Conservation (phyloP, 2,888 invertebrate species). For the Ectemnius cavifrons region DNA sequence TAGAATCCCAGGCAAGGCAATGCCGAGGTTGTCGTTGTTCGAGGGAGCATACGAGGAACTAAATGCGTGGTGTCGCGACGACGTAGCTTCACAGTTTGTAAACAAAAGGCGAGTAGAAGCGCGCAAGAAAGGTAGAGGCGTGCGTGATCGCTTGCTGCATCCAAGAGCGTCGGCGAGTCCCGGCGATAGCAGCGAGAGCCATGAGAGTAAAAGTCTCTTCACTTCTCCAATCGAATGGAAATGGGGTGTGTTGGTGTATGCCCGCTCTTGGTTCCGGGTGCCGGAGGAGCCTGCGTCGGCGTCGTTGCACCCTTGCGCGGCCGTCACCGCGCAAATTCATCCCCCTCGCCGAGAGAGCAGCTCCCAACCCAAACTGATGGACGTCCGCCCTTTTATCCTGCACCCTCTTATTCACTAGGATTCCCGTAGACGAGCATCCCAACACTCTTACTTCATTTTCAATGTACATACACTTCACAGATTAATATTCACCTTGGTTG, state of each 20-base stretch:
- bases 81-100: neutral
- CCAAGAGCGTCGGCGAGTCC: neutral
- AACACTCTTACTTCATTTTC: slow-evolving; percentile 30
- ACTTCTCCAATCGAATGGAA: slow-evolving; percentile 67
- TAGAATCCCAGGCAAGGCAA: neutral
- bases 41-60: neutral
- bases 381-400: slow-evolving; percentile 51
- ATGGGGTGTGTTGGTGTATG: slow-evolving; percentile 64
- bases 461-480: slow-evolving; percentile 14
- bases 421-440: slow-evolving; percentile 8
- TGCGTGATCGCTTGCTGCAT: neutral
- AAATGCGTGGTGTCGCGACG: neutral
- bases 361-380: slow-evolving; percentile 30
- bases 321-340: slow-evolving; percentile 66
- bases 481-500: too few relatives aligned
- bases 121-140: neutral
- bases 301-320: slow-evolving; percentile 68
- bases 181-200: too few relatives aligned
- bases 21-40: neutral
- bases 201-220: slow-evolving; percentile 66
- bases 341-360: slow-evolving; percentile 49
- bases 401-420: slow-evolving; percentile 26
- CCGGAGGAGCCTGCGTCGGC: slow-evolving; percentile 68
- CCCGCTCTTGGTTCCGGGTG: slow-evolving; percentile 58
- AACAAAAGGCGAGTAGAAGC: neutral